These are phyloP conservation scores for Proctacanthus coquilletti DNA, from an alignment of 1,140 invertebrate genomes.

Conservation along the genomic window DNA sequence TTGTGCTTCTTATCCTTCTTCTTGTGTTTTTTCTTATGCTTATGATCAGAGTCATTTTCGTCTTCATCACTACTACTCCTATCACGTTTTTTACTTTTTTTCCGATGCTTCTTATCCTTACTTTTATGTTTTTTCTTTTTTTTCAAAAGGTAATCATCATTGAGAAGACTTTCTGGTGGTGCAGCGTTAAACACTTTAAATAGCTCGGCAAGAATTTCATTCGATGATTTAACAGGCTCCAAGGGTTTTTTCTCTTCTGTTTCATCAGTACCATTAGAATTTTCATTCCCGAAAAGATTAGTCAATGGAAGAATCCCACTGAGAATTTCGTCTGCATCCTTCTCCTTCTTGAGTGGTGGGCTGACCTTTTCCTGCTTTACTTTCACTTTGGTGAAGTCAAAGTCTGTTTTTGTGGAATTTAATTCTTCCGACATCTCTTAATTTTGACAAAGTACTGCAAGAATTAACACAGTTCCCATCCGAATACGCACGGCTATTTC, in stretches of 20 bases:
- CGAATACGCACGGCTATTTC: no score
- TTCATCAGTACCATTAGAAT: neutral
- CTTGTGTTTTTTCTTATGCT: conserved; percentile 24
- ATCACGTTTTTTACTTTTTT: conserved; percentile 35
- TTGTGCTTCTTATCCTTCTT: conserved; percentile 30
- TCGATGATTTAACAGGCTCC: conserved; percentile 45
- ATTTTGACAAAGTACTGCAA: no score
- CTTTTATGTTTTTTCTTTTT: conserved; percentile 33
- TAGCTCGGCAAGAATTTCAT: conserved; percentile 62
- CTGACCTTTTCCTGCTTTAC: conserved; percentile 7
- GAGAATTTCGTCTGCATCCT: neutral
- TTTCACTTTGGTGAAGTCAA: conserved; percentile 5
- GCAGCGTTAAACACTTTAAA: conserved; percentile 45
- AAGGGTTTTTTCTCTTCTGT: conserved; percentile 29
- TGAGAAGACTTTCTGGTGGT: conserved; percentile 33
- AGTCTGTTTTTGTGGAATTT: neutral
- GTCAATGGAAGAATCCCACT: neutral
- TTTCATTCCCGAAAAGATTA: neutral
- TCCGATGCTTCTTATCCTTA: conserved; percentile 35
- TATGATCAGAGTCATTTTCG: conserved; percentile 24
- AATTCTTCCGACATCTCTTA: neutral
- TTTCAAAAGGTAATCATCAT: conserved; percentile 17
- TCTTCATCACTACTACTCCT: conserved; percentile 35
- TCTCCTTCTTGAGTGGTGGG: neutral
- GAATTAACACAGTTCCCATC: no score